Percentiles rank a stretch among this genome's conserved stretches.
phyloP scores from a whole-genome alignment of 2,888 invertebrate species.

The Polietes domitor region DNA sequence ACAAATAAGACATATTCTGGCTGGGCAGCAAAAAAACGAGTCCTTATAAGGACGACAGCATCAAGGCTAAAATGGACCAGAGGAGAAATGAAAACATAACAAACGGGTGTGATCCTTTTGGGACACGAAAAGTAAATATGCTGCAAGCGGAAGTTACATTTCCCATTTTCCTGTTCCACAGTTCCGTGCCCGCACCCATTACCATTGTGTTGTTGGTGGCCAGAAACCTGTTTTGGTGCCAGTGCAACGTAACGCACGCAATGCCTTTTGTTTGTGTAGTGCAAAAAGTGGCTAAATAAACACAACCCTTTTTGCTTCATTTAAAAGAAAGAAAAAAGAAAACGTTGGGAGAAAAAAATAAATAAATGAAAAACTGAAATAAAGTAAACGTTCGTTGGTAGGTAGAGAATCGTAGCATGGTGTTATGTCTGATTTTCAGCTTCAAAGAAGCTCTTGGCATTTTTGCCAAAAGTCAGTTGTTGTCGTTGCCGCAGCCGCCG shows the following conservation, averaged over 20 bases:
- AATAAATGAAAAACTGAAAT: background rate
- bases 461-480: conserved; percentile 49
- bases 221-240: background rate
- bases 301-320: background rate
- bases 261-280: background rate
- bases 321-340: background rate
- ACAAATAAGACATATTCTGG: background rate
- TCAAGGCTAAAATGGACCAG: background rate
- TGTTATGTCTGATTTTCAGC: background rate
- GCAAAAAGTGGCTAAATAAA: background rate
- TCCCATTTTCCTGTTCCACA: background rate
- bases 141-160: background rate
- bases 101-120: conserved; percentile 4
- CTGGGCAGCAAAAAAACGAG: background rate
- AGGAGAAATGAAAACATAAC: background rate
- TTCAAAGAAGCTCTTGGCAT: conserved; percentile 41
- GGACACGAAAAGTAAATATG: conserved; percentile 6
- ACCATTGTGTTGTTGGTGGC: background rate
- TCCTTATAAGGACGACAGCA: background rate
- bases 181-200: background rate
- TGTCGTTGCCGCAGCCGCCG: background rate
- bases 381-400: background rate
- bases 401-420: background rate
- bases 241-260: background rate
- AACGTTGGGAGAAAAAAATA: too few relatives aligned